A percentile compares a stretch with the other conserved stretches of the same genome.
Evolutionary conservation across 2,113 vertebrate genomes (phyloP).

Genomic region (Callopanchax toddi): DNA sequence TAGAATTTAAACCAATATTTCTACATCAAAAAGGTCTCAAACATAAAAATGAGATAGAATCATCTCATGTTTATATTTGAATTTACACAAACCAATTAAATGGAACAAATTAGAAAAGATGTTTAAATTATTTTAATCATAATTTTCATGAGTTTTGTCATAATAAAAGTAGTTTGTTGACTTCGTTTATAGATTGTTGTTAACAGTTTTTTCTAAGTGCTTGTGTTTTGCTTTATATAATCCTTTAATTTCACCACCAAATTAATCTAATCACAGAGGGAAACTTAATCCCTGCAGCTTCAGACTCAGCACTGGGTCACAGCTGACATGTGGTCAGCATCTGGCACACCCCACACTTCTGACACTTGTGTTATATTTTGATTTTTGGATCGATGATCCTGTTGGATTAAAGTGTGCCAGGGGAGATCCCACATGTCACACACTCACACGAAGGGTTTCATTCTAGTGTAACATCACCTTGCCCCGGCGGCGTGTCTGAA

Average conservation of each 20-base stretch:
- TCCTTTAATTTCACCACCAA: conserved; percentile 7
- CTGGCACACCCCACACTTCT: conserved; percentile 14
- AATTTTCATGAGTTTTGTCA: no score
- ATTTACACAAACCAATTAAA: background rate
- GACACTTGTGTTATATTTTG: conserved; percentile 30
- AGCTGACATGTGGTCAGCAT: conserved; percentile 13
- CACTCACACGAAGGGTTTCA: conserved; percentile 6
- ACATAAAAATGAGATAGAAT: no score
- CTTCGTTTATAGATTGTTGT: background rate
- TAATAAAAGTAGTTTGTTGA: background rate
- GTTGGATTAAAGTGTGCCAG: conserved; percentile 17
- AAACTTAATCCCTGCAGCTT: conserved; percentile 10
- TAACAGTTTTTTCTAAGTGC: background rate
- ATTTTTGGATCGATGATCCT: conserved; percentile 22
- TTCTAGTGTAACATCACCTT: conserved; percentile 39
- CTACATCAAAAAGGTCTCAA: background rate
- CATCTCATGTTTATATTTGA: background rate
- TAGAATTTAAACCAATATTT: no score
- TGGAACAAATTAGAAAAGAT: no score
- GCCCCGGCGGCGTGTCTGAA: conserved; percentile 34
- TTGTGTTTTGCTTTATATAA: background rate
- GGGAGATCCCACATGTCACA: conserved; percentile 22
- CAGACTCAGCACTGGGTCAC: background rate
- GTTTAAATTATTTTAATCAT: background rate
- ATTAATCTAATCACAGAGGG: background rate